These are phyloP conservation scores for Drosophila lowei DNA, from an alignment of 1,140 invertebrate species.

Conservation along the genomic window DNA sequence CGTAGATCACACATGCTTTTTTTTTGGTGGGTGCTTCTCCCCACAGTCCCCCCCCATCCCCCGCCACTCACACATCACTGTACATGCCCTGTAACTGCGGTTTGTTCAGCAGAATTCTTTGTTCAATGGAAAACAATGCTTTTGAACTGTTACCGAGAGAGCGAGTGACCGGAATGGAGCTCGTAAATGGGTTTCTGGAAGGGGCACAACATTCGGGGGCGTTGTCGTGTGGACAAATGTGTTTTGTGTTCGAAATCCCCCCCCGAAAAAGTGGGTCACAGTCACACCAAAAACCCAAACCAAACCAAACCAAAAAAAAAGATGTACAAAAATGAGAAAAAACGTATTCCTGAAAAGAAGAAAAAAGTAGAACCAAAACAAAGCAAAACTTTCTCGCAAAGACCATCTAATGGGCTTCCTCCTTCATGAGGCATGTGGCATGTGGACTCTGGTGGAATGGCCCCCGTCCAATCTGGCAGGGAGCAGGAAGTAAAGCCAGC, in stretches of 20 bases:
- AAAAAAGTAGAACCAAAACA: neutral
- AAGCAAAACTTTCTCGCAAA: conserved; percentile 31
- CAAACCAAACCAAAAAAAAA: conserved; percentile 4
- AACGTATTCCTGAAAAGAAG: conserved; percentile 15
- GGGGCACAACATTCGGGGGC: conserved; percentile 28
- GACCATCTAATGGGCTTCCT: conserved; percentile 7
- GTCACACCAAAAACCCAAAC: conserved; percentile 8
- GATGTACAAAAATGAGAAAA: conserved; percentile 12
- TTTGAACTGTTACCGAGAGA: conserved; percentile 50
- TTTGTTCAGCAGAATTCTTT: conserved; percentile 53
- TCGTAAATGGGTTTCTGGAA: conserved; percentile 32
- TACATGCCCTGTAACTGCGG: conserved; percentile 10
- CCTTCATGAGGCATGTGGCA: conserved; percentile 4
- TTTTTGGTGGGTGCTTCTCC: conserved; percentile 8
- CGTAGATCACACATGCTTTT: conserved; percentile 18
- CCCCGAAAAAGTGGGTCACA: conserved; percentile 14
- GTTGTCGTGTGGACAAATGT: conserved; percentile 62
- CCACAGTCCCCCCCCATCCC: neutral
- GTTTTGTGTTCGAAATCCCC: conserved; percentile 38
- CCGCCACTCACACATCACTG: conserved; percentile 9
- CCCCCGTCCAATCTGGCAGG: neutral
- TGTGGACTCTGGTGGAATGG: conserved; percentile 7
- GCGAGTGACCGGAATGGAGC: conserved; percentile 28
- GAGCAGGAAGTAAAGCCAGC: conserved; percentile 65
- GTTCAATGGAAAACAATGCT: conserved; percentile 63